phyloP scores from a whole-genome alignment of 2,797 vertebrate species.

The Lagocephalus sceleratus region DNA sequence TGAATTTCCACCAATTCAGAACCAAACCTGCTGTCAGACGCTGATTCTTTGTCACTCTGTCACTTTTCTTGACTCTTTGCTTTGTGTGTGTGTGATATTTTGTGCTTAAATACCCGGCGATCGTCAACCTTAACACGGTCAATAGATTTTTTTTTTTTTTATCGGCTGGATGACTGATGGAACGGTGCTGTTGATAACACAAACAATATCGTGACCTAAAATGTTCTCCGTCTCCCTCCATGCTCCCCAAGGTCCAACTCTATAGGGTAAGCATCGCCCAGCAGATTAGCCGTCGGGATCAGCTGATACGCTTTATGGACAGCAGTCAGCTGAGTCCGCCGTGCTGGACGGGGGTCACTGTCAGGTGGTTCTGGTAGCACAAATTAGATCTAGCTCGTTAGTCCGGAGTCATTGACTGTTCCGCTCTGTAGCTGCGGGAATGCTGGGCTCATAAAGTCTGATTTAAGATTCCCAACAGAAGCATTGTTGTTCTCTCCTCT shows the following conservation, averaged over 20 bases:
- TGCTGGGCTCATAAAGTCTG: background rate
- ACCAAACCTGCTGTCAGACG: too few relatives aligned
- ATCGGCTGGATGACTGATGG: too few relatives aligned
- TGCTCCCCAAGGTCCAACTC: slow-evolving; percentile 88
- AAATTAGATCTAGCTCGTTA: slow-evolving; percentile 17
- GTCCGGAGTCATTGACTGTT: background rate
- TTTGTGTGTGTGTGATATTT: too few relatives aligned
- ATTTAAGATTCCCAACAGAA: too few relatives aligned
- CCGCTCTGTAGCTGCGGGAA: background rate
- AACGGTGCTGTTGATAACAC: too few relatives aligned
- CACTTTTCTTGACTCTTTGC: too few relatives aligned
- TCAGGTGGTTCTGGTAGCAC: slow-evolving; percentile 17
- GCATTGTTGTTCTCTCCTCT: too few relatives aligned
- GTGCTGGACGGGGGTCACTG: background rate
- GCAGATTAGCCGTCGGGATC: slow-evolving; percentile 16
- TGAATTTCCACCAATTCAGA: background rate
- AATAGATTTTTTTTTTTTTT: too few relatives aligned
- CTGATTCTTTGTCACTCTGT: too few relatives aligned
- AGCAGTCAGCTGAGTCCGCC: slow-evolving; percentile 19
- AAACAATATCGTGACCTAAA: slow-evolving; percentile 6
- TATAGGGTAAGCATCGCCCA: slow-evolving; percentile 84
- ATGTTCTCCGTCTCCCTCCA: slow-evolving; percentile 45
- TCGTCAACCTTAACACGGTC: too few relatives aligned
- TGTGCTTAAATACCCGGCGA: too few relatives aligned
- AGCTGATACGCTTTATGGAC: slow-evolving; percentile 22